phyloP scores from a whole-genome alignment of 2,113 vertebrate species.

The Prietella phreatophila region DNA sequence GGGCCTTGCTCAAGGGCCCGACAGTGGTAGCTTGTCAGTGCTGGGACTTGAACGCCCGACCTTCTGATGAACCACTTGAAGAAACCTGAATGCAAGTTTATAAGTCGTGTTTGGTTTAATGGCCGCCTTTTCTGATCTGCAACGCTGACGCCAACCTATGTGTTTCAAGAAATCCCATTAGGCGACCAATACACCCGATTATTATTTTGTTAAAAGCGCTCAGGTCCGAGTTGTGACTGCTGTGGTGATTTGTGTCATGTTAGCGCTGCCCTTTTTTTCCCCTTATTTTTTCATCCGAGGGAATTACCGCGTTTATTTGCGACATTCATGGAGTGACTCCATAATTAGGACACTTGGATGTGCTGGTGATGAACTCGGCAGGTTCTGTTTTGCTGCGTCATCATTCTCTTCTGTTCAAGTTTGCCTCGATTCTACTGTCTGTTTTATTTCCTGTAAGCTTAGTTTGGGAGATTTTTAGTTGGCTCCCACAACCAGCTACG shows the following conservation, averaged over 20 bases:
- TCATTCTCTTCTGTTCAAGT: background rate
- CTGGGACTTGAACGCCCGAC: no score
- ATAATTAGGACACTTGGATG: background rate
- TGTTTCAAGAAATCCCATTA: background rate
- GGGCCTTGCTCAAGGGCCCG: no score
- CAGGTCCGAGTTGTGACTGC: background rate
- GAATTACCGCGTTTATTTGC: background rate
- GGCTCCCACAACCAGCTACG: background rate
- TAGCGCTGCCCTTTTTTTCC: background rate
- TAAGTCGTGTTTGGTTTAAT: background rate
- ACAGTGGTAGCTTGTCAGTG: no score
- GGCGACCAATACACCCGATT: background rate
- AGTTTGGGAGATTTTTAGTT: background rate
- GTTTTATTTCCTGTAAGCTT: background rate
- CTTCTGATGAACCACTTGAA: no score
- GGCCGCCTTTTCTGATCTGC: background rate
- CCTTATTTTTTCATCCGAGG: background rate
- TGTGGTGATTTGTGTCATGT: background rate
- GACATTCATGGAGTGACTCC: background rate
- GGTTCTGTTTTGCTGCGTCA: background rate
- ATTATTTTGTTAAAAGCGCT: background rate
- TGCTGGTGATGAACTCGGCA: background rate
- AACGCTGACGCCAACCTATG: background rate
- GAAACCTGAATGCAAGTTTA: background rate
- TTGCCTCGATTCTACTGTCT: background rate